phyloP scores from a whole-genome alignment of 2,113 vertebrate species.

The Microtus ochrogaster region DNA sequence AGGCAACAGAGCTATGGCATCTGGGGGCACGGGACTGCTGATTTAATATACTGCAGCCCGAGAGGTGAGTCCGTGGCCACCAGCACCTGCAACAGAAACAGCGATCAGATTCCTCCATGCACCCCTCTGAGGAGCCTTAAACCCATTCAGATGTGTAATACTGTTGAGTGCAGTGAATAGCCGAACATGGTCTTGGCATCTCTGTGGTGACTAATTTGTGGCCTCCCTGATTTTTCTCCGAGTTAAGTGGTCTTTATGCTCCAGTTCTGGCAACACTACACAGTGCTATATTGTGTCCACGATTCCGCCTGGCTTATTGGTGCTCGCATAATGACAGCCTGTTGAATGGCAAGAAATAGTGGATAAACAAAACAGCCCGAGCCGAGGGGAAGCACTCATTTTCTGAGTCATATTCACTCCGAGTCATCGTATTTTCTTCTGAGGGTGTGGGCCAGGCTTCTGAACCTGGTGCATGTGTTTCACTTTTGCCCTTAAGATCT shows the following conservation, averaged over 20 bases:
- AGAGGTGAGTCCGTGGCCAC: constrained; percentile 16
- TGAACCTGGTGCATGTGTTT: neutral
- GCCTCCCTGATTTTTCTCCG: constrained; percentile 68
- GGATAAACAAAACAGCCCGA: neutral
- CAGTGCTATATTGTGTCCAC: constrained; percentile 63
- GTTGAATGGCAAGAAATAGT: constrained; percentile 71
- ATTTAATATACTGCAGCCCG: neutral
- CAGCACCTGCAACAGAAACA: neutral
- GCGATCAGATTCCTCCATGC: neutral
- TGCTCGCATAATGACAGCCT: constrained; percentile 54
- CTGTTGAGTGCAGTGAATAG: constrained; percentile 55
- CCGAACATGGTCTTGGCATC: constrained; percentile 43
- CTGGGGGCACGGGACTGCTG: neutral
- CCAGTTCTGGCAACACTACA: constrained; percentile 63
- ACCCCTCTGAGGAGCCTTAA: neutral
- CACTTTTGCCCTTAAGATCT: neutral
- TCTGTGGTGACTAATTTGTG: constrained; percentile 73
- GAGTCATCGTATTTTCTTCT: constrained; percentile 17
- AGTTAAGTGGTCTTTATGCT: constrained; percentile 77
- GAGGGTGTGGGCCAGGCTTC: neutral
- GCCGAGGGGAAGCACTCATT: neutral
- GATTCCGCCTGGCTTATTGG: constrained; percentile 37
- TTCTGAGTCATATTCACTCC: neutral
- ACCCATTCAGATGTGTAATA: constrained; percentile 40
- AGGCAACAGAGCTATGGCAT: neutral